Evolutionary conservation across 2,797 vertebrate genomes (phyloP), one percentile per base, ranked within the genome.

Genomic region (Pseudochirops corinnae): DNA sequence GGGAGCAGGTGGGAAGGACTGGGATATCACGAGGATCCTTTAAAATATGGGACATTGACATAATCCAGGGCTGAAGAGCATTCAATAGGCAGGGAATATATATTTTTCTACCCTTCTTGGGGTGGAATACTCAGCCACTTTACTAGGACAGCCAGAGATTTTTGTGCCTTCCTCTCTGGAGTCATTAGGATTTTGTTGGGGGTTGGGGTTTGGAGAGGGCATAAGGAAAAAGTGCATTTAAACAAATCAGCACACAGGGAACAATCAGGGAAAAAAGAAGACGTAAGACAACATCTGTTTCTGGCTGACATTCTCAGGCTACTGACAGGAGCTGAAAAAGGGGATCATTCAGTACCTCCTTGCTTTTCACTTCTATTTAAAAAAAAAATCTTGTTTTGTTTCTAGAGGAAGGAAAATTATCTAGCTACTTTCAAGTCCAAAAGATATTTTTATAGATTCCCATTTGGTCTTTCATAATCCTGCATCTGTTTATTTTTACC

Each of bases 361-460:
- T 92, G 91, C 46, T 67, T 91, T 74, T 93, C 50, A 58, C n/a
- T 95, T 56, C 46, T 28, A 82, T 39, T 74, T 18, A 46, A 82
- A 95, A 2, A 5, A 5, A 5, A 2, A 92, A 93, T 92, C 91
- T 90, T 16, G 21, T 50, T 94, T 95, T 56, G 52, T 29, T 87
- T 74, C 95, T 82, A 94, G 5, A 18, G 82, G 52, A 97, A 94
- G 39, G 50, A n/a, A 95, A 97, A 93, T 26, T 91, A 67, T 57
- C 39, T 91, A 11, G 24, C 90, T 90, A 94, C 92, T 92, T 91
- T 96, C 92, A 93, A 95, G 96, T 96, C 91, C 55, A 92, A 46
- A 95, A 39, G 82, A 94, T 10, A 56, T 67, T 97, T 39, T 5
- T 95, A 74, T 91, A 55, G 96, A 98, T 96, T 96, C 95, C 56